A percentile compares a stretch with the other conserved stretches of the same genome.
These are phyloP conservation scores for Neodiprion fabricii DNA, from an alignment of 1,140 invertebrate genomes.

Conservation along the genomic window DNA sequence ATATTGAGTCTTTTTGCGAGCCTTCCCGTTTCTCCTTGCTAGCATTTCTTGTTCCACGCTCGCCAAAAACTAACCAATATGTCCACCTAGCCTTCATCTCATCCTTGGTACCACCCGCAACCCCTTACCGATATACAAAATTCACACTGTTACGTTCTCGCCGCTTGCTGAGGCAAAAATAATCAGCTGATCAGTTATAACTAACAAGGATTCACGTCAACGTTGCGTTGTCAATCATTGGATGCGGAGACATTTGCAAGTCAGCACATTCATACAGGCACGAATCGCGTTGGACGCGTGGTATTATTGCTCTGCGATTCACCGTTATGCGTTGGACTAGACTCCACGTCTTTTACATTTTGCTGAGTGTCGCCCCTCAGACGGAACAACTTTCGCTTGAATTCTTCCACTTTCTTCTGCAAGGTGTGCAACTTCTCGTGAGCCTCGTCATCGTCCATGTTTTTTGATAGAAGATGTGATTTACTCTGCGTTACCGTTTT, in stretches of 20 bases:
- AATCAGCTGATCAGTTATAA: not conserved
- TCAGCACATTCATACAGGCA: no score
- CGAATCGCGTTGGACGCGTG: not conserved
- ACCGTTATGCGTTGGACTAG: not conserved
- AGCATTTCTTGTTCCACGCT: not conserved
- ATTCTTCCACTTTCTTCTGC: slow-evolving; percentile 29
- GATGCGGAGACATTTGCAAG: no score
- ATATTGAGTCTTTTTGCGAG: not conserved
- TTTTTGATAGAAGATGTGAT: not conserved
- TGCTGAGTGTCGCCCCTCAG: not conserved
- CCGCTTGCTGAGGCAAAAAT: not conserved
- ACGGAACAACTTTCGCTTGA: slow-evolving; percentile 27
- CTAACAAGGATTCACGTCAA: no score
- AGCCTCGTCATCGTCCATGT: slow-evolving; percentile 21
- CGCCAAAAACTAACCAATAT: slow-evolving; percentile 4
- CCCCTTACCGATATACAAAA: not conserved
- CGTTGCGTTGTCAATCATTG: no score
- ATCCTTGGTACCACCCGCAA: not conserved
- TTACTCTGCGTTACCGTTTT: no score
- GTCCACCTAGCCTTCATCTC: not conserved
- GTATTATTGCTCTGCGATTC: slow-evolving; percentile 11
- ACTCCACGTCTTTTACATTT: slow-evolving; percentile 8
- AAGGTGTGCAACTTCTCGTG: slow-evolving; percentile 29
- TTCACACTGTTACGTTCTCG: not conserved
- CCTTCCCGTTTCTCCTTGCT: not conserved